phyloP scores from a whole-genome alignment of 2,888 invertebrate genomes.

The Conistra vaccinii region DNA sequence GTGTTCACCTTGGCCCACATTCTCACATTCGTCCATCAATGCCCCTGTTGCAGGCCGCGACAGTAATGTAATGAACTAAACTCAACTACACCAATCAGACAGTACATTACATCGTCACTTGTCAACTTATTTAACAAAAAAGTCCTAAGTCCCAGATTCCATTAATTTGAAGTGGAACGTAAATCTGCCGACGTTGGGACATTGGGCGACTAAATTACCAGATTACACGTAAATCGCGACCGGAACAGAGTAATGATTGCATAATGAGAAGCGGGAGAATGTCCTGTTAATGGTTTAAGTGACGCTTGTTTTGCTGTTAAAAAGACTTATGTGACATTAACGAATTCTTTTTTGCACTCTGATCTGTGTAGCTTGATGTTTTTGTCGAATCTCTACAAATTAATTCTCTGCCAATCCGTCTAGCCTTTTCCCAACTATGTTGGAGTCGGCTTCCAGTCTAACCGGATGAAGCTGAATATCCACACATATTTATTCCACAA shows the following conservation, averaged over 20 bases:
- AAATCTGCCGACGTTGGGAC: constrained; percentile 55
- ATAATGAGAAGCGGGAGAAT: constrained; percentile 68
- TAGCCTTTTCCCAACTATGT: too few species aligned
- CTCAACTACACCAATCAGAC: neutral
- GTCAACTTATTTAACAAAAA: neutral
- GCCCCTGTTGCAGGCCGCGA: too few species aligned
- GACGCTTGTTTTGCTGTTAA: constrained; percentile 1
- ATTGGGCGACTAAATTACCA: constrained; percentile 68
- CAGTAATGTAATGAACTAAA: too few species aligned
- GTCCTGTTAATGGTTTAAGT: constrained; percentile 53
- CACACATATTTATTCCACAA: too few species aligned
- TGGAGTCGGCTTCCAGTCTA: too few species aligned
- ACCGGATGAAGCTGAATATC: too few species aligned
- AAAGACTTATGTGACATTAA: neutral
- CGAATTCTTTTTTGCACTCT: too few species aligned
- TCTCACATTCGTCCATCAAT: too few species aligned
- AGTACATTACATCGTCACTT: constrained; percentile 15
- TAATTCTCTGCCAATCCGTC: too few species aligned
- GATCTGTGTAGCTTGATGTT: neutral
- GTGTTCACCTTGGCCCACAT: too few species aligned
- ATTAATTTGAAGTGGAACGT: constrained; percentile 57
- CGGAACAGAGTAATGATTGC: constrained; percentile 72
- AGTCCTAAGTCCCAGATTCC: neutral
- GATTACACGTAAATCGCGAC: constrained; percentile 72
- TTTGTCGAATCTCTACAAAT: neutral